These are phyloP conservation scores for Drosophila ambigua DNA, from an alignment of 1,140 invertebrate genomes.

Conservation along the genomic window DNA sequence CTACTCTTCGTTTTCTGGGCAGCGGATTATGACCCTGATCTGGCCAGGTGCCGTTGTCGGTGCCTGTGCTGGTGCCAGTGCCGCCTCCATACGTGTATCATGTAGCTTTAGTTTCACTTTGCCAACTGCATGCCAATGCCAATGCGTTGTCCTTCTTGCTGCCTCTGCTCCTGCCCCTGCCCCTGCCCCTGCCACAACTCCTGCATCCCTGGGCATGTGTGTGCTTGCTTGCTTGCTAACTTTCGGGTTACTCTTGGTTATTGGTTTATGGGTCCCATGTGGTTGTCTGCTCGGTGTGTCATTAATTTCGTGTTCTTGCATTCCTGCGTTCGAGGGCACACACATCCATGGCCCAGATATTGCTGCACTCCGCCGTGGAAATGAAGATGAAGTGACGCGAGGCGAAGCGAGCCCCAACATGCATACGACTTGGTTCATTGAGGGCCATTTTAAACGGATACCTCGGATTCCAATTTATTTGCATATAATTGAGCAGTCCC, in stretches of 20 bases:
- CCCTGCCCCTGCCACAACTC: background rate
- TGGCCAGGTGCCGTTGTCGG: slow-evolving; percentile 56
- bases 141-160: background rate
- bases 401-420: background rate
- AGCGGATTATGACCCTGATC: slow-evolving; percentile 79
- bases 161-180: background rate
- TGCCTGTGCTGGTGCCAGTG: slow-evolving; percentile 31
- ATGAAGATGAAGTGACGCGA: too few species aligned
- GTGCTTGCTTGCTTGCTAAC: slow-evolving; percentile 51
- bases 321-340: slow-evolving; percentile 15
- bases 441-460: too few species aligned
- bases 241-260: slow-evolving; percentile 72
- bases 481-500: too few species aligned
- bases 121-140: slow-evolving; percentile 61
- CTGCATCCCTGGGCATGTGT: slow-evolving; percentile 9
- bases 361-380: background rate
- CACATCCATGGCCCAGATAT: background rate
- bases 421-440: too few species aligned
- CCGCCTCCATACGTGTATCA: slow-evolving; percentile 29
- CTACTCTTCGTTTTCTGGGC: slow-evolving; percentile 51
- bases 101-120: slow-evolving; percentile 74
- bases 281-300: slow-evolving; percentile 54
- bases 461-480: too few species aligned
- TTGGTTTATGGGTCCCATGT: slow-evolving; percentile 66
- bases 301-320: slow-evolving; percentile 61